Percentiles rank a stretch among this genome's conserved stretches.
These are phyloP conservation scores for Galerucella nymphaeae DNA, from an alignment of 2,888 invertebrate species.

Conservation along the genomic window DNA sequence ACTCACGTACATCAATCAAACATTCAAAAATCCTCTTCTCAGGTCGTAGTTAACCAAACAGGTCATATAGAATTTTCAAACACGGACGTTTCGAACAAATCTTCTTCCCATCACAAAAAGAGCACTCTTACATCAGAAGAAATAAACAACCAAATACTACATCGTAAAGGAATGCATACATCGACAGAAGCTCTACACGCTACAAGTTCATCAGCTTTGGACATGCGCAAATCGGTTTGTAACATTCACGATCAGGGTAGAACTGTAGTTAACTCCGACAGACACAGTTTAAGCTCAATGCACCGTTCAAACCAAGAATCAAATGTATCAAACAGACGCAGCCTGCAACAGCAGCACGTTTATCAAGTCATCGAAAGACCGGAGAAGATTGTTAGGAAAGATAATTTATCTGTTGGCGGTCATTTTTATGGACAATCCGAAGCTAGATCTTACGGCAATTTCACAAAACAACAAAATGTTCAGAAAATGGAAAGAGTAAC, in stretches of 20 bases:
- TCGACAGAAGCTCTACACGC: conserved; percentile 80
- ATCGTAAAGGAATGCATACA: conserved; percentile 77
- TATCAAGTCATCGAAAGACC: conserved; percentile 70
- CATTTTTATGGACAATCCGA: conserved; percentile 81
- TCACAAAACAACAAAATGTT: conserved; percentile 66
- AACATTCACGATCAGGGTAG: conserved; percentile 81
- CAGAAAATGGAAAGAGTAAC: conserved; percentile 71
- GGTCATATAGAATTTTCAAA: conserved; percentile 3
- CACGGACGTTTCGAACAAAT: conserved; percentile 16
- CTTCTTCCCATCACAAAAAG: conserved; percentile 71
- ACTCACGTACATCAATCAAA: conserved; percentile 54
- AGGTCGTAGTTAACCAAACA: background rate
- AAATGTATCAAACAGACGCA: conserved; percentile 67
- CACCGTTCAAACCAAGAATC: conserved; percentile 75
- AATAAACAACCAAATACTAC: conserved; percentile 80
- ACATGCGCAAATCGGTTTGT: conserved; percentile 83
- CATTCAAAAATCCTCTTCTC: conserved; percentile 25
- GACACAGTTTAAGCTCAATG: conserved; percentile 82
- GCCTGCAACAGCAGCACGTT: conserved; percentile 66
- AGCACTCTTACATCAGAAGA: conserved; percentile 81
- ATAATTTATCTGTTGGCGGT: conserved; percentile 78
- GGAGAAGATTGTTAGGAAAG: conserved; percentile 71
- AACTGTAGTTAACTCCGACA: conserved; percentile 75
- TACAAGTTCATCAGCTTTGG: conserved; percentile 79
- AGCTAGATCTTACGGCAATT: conserved; percentile 76